Conservation (phyloP, 2,888 invertebrate genomes). For the Melanophora roralis region DNA sequence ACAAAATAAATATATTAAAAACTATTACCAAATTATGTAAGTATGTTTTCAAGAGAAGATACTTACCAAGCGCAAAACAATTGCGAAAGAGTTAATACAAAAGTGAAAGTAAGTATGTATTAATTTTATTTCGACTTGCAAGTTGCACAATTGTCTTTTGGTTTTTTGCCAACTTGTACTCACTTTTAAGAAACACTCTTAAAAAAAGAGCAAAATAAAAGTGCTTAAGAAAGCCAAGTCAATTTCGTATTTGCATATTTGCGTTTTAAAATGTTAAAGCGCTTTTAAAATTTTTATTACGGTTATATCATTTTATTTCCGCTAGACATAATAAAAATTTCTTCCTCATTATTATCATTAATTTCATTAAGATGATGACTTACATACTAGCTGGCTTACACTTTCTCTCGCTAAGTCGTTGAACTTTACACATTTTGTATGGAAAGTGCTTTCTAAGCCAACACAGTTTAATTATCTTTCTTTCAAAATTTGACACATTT, state of each 20-base stretch:
- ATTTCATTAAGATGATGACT: neutral
- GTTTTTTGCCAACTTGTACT: neutral
- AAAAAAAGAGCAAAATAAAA: too few relatives aligned
- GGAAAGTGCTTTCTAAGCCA: slow-evolving; percentile 51
- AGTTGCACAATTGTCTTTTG: slow-evolving; percentile 33
- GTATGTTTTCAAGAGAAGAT: slow-evolving; percentile 12
- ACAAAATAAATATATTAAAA: neutral
- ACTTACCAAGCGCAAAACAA: neutral
- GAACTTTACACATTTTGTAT: slow-evolving; percentile 35
- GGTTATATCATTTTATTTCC: slow-evolving; percentile 41
- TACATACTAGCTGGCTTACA: neutral
- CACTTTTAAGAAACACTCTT: neutral
- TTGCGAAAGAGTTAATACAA: slow-evolving; percentile 20
- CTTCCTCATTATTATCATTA: slow-evolving; percentile 16
- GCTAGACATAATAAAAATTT: slow-evolving; percentile 38
- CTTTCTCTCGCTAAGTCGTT: slow-evolving; percentile 48
- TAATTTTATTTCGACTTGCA: slow-evolving; percentile 24
- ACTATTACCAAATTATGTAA: neutral
- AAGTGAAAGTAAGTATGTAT: slow-evolving; percentile 54
- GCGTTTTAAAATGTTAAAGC: neutral
- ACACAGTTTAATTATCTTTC: slow-evolving; percentile 46
- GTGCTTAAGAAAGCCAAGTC: neutral
- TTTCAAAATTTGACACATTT: slow-evolving; percentile 33
- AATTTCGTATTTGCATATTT: neutral
- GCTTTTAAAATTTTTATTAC: neutral